Conservation (phyloP, 2,888 invertebrate genomes). For the Megalurothrips usitatus region DNA sequence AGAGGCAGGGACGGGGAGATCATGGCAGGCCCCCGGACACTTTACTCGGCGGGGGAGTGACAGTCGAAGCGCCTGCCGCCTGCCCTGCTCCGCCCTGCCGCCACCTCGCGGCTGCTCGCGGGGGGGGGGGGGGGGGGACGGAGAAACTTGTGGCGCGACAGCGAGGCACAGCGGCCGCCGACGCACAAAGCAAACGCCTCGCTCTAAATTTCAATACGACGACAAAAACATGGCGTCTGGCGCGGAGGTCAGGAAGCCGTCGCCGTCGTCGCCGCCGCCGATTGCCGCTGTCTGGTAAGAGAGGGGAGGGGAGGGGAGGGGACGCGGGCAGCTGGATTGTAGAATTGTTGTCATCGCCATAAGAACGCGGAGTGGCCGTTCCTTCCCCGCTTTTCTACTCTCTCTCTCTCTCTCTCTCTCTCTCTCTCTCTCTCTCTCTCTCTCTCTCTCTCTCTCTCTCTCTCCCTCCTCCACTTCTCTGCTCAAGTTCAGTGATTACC, state of each 20-base stretch:
- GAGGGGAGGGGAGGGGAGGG: no score
- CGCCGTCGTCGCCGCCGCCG: not conserved
- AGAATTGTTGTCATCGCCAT: no score
- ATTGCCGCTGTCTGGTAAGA: not conserved
- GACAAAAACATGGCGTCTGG: not conserved
- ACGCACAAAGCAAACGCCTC: not conserved
- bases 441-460: no score
- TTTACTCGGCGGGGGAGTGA: not conserved
- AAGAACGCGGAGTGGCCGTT: not conserved
- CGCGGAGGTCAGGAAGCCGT: not conserved
- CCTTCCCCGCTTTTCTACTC: no score
- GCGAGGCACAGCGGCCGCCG: not conserved
- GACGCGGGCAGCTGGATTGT: no score
- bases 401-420: no score
- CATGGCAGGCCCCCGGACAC: not conserved
- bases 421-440: no score
- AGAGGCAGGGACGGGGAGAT: not conserved
- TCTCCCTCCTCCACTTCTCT: not conserved
- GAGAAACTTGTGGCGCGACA: no score
- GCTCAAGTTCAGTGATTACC: not conserved
- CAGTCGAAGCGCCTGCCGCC: not conserved
- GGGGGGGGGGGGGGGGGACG: no score
- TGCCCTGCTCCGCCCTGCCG: no score
- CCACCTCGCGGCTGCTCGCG: no score
- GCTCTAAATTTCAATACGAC: not conserved